These are phyloP conservation scores for Oegoconia quadripuncta DNA, from an alignment of 2,888 invertebrate genomes.

Conservation along the genomic window DNA sequence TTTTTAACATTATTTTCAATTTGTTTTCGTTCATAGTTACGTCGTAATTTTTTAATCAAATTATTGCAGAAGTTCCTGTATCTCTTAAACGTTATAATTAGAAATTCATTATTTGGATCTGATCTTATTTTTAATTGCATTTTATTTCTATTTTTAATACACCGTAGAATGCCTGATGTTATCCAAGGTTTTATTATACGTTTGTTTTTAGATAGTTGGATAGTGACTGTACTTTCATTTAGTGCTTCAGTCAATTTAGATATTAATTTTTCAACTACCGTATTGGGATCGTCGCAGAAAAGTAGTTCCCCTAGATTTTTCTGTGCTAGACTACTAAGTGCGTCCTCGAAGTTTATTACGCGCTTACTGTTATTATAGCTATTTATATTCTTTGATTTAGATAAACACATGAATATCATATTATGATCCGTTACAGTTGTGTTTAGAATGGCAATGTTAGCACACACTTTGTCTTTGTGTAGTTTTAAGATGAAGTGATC, in stretches of 20 bases:
- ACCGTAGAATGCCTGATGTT: too few species aligned
- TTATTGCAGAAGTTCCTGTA: constrained; percentile 8
- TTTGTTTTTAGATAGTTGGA: constrained; percentile 2
- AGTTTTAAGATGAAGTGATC: constrained; percentile 13
- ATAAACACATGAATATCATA: constrained; percentile 1
- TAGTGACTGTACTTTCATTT: background rate
- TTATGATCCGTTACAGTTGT: constrained; percentile 12
- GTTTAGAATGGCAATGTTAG: background rate
- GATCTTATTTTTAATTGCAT: constrained; percentile 1
- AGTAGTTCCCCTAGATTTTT: background rate
- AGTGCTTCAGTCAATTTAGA: background rate
- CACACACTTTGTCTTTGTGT: background rate
- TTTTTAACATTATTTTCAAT: background rate
- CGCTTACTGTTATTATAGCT: background rate
- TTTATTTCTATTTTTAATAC: too few species aligned
- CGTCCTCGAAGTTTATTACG: background rate
- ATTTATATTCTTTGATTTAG: background rate
- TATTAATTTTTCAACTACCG: background rate
- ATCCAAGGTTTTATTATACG: constrained; percentile 10
- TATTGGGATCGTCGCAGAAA: background rate
- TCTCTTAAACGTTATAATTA: constrained; percentile 5
- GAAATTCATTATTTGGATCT: constrained; percentile 1
- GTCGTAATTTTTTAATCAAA: constrained; percentile 7
- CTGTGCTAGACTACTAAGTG: background rate
- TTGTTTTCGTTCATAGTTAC: constrained; percentile 4